A percentile compares a stretch with the other conserved stretches of the same genome.
These are phyloP conservation scores for Morphnarchus princeps DNA, from an alignment of 2,113 vertebrate genomes.

Conservation along the genomic window DNA sequence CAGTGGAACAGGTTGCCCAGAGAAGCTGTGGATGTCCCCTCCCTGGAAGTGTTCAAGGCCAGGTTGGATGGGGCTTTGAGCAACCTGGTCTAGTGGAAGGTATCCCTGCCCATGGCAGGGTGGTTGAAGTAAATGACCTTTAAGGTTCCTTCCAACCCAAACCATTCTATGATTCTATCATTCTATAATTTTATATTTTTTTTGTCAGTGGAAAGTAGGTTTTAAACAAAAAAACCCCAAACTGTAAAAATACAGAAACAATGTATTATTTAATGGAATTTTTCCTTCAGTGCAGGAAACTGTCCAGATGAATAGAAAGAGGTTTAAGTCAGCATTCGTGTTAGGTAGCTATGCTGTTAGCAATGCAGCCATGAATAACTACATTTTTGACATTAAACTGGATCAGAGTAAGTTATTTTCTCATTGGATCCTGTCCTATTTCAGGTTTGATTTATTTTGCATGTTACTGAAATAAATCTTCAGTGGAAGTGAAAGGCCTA, in stretches of 20 bases:
- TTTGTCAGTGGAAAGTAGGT: neutral
- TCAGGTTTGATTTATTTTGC: neutral
- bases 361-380: neutral
- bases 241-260: neutral
- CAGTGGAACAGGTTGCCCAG: too few species aligned
- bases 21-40: too few species aligned
- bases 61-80: too few species aligned
- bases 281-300: neutral
- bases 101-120: too few species aligned
- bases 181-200: neutral
- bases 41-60: too few species aligned
- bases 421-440: neutral
- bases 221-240: neutral
- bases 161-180: neutral
- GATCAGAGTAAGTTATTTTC: neutral
- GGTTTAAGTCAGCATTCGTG: neutral
- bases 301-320: neutral
- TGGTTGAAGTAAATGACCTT: too few species aligned
- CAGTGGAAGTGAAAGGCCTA: neutral
- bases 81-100: too few species aligned
- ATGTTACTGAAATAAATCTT: neutral
- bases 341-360: neutral
- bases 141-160: too few species aligned
- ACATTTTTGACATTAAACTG: neutral
- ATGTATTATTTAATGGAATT: neutral